Evolutionary conservation across 2,113 vertebrate species (phyloP).

Genomic region (Myotis yumanensis): DNA sequence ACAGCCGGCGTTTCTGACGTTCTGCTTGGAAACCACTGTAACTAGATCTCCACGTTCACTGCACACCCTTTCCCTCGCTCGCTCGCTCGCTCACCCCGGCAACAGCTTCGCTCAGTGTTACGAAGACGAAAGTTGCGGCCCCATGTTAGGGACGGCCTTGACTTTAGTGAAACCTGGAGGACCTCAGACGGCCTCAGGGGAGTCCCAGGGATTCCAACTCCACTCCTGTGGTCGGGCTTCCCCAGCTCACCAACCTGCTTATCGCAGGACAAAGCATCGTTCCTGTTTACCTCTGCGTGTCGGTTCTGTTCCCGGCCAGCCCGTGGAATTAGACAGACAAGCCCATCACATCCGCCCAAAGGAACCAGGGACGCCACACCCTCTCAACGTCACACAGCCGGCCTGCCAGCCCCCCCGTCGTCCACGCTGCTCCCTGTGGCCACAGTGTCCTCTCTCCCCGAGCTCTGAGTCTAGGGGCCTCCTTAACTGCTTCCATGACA

Average conservation of each 20-base stretch:
- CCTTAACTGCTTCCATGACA: not conserved
- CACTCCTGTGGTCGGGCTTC: not conserved
- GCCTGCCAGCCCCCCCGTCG: not conserved
- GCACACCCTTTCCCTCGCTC: too few species aligned
- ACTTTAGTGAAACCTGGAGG: not conserved
- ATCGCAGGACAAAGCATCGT: not conserved
- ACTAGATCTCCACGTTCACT: fast-evolving
- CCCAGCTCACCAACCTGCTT: not conserved
- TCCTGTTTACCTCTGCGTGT: fast-evolving
- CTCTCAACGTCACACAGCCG: not conserved
- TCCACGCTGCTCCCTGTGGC: not conserved
- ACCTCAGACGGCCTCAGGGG: not conserved
- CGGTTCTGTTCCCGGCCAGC: not conserved
- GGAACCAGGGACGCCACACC: too few species aligned
- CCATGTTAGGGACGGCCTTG: not conserved
- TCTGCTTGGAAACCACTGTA: not conserved
- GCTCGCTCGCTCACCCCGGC: not conserved
- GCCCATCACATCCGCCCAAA: not conserved
- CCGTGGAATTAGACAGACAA: fast-evolving
- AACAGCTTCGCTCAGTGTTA: not conserved
- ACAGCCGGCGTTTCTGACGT: not conserved
- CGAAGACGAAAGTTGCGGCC: not conserved
- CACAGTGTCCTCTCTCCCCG: not conserved
- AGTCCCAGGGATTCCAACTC: not conserved
- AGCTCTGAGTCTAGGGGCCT: not conserved